These are phyloP conservation scores for Acanthacorydalis orientalis DNA, from an alignment of 2,888 invertebrate genomes.

Conservation along the genomic window DNA sequence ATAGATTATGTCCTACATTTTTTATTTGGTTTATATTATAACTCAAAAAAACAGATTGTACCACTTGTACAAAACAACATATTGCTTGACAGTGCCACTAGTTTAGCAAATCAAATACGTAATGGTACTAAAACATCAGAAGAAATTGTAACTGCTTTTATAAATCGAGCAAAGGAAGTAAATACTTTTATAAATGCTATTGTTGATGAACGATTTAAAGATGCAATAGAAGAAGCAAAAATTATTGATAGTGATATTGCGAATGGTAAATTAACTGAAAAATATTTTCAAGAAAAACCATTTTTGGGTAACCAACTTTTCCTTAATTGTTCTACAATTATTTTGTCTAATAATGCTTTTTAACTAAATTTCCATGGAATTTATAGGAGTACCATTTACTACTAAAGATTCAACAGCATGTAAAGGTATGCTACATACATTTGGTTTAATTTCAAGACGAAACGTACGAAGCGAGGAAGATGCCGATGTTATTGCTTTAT, in stretches of 20 bases:
- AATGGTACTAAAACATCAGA: constrained; percentile 32
- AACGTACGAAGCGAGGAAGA: constrained; percentile 48
- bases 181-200: constrained; percentile 68
- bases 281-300: constrained; percentile 51
- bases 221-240: constrained; percentile 61
- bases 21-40: constrained; percentile 26
- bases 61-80: constrained; percentile 25
- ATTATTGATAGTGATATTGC: constrained; percentile 52
- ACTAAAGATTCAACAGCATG: constrained; percentile 78
- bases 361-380: too few species aligned
- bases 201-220: constrained; percentile 62
- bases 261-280: constrained; percentile 35
- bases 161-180: constrained; percentile 55
- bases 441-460: constrained; percentile 46
- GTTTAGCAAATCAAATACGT: constrained; percentile 49
- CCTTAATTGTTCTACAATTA: background rate
- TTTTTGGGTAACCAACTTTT: constrained; percentile 42
- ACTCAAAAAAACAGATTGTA: constrained; percentile 20
- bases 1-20: constrained; percentile 27
- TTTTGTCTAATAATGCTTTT: background rate
- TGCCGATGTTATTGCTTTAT: constrained; percentile 55
- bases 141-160: constrained; percentile 53
- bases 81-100: constrained; percentile 44
- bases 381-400: constrained; percentile 73
- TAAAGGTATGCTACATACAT: constrained; percentile 51